Evolutionary conservation across 2,797 vertebrate genomes (phyloP), one percentile per base, ranked within the genome.

Genomic region (Acanthurus leucopareius): DNA sequence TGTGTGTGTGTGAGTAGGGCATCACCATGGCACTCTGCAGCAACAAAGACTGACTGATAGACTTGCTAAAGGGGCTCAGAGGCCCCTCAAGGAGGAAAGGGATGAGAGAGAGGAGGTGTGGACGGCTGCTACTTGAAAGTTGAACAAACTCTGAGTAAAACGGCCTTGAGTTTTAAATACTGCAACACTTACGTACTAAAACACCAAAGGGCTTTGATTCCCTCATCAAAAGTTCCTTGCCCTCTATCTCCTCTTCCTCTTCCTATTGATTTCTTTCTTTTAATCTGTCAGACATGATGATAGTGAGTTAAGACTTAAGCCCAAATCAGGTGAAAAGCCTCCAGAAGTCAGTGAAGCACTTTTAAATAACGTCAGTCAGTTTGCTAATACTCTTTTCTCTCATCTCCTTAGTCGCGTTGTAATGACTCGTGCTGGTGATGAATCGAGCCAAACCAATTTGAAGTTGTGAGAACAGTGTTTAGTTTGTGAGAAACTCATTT

Each of bases 21-120:
- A 73, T 87, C 83, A 83, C 87, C 77, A 86, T 90, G 82, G 83
- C 69, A 85, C 51, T 86, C 77, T 69, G 75, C 75, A 56, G 72
- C 72, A 83, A 86, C 82, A 88, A 79, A 83, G 82, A 35, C 65
- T 82, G 62, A 88, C 79, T 76, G 62, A 83, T 44, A 51, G 80
- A 83, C 82, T 71, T 57, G 56, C 66, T 68, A 77, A 84, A 69
- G 62, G 56, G 77, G 82, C 72, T 80, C 57, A 57, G 89, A 79
- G 82, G 80, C 82, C 78, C 54, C 71, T 78, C 2, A 38, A 85
- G 80, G 69, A 75, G 69, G 3, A n/a, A 3, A 8, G 16, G 16
- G 2, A 42, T 1, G n/a, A 5, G 61, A 44, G 25, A 54, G 14
- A 59, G 74, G 52, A 60, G 57, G 64, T 11, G 19, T 38, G 16